Percentiles rank a stretch among this genome's conserved stretches.
These are phyloP conservation scores for Pteropus rufus DNA, from an alignment of 2,797 vertebrate species.

Conservation along the genomic window DNA sequence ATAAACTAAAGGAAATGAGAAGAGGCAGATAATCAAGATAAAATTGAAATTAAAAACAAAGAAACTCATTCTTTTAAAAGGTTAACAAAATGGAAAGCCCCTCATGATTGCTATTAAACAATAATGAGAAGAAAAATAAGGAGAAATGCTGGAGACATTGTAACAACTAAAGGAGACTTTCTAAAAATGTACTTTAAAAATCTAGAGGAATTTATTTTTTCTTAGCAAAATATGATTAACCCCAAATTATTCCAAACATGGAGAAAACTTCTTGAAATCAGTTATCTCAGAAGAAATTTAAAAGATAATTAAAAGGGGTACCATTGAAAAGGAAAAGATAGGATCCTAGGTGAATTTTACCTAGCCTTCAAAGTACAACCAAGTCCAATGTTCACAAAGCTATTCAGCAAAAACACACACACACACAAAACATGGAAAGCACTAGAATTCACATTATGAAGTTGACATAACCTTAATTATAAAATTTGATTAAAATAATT, in stretches of 20 bases:
- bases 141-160: background rate
- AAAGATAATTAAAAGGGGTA: background rate
- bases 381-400: background rate
- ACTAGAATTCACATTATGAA: background rate
- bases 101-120: background rate
- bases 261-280: background rate
- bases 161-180: background rate
- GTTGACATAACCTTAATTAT: background rate
- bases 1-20: background rate
- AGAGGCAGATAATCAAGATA: background rate
- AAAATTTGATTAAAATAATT: background rate
- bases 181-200: background rate
- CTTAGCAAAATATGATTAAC: background rate
- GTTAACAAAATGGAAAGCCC: background rate
- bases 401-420: background rate
- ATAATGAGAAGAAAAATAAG: background rate
- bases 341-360: background rate
- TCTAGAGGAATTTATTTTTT: background rate
- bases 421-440: background rate
- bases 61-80: background rate
- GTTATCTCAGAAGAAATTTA: background rate
- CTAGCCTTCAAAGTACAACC: background rate
- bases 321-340: background rate
- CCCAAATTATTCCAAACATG: background rate
- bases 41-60: conserved; percentile 31